Evolutionary conservation across 1,140 invertebrate genomes (phyloP).

Genomic region (Drosophila suzukii): DNA sequence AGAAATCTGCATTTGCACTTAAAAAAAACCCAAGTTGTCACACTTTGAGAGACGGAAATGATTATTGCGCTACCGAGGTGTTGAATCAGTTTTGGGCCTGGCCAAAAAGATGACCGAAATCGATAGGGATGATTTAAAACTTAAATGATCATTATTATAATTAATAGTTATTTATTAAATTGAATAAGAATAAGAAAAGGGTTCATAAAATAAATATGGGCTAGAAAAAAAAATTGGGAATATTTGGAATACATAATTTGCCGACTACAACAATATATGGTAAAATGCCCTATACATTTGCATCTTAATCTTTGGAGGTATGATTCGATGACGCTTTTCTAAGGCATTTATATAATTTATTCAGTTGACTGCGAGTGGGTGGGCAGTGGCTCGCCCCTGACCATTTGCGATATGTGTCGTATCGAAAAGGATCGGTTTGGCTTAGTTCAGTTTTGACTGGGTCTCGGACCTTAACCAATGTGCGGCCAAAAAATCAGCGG

Average conservation of each 20-base stretch:
- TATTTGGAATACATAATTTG: too few species aligned
- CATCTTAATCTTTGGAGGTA: too few species aligned
- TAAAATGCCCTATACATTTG: too few species aligned
- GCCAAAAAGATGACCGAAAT: conserved; percentile 40
- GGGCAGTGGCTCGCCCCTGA: conserved; percentile 34
- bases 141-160: too few species aligned
- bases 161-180: too few species aligned
- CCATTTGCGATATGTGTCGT: conserved; percentile 6
- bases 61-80: conserved; percentile 60
- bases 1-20: conserved; percentile 46
- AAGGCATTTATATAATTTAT: not conserved
- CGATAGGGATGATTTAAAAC: conserved; percentile 20
- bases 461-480: conserved; percentile 50
- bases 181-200: too few species aligned
- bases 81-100: conserved; percentile 58
- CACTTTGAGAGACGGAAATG: conserved; percentile 51
- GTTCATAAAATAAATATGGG: not conserved
- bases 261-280: too few species aligned
- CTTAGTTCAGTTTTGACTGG: conserved; percentile 26
- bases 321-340: not conserved
- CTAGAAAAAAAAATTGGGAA: too few species aligned
- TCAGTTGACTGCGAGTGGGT: conserved; percentile 41
- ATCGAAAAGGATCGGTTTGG: conserved; percentile 17
- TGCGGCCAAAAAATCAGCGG: conserved; percentile 69
- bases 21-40: conserved; percentile 21